A percentile compares a stretch with the other conserved stretches of the same genome.
Evolutionary conservation across 1,140 invertebrate species (phyloP).

Genomic region (Holotrichia oblita): DNA sequence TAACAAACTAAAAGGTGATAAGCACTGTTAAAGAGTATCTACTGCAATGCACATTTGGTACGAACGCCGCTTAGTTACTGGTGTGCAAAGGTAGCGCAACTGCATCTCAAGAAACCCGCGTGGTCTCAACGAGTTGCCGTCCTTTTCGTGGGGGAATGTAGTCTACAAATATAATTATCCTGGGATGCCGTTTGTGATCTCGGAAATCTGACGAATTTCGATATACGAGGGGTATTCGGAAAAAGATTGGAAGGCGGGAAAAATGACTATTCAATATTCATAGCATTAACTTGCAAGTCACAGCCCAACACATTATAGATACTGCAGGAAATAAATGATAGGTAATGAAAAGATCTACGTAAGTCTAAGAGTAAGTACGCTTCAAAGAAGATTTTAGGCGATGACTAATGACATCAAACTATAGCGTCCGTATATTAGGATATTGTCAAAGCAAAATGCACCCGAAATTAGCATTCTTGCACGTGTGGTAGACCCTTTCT

Average conservation of each 20-base stretch:
- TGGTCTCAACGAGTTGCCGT: not conserved
- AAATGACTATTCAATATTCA: no score
- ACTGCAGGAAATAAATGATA: no score
- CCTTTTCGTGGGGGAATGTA: constrained; percentile 5
- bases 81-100: not conserved
- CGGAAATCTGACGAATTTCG: not conserved
- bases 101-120: constrained; percentile 5
- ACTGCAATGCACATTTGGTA: constrained; percentile 16
- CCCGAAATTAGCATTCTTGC: no score
- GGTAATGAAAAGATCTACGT: no score
- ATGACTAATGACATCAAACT: no score
- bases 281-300: no score
- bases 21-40: not conserved
- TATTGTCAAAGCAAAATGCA: no score
- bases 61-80: constrained; percentile 15
- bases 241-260: not conserved
- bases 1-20: not conserved
- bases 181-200: not conserved
- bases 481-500: no score
- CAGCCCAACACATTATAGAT: no score
- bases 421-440: no score
- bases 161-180: constrained; percentile 13
- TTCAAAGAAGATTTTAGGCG: no score
- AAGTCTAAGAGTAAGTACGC: no score
- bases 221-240: not conserved